Evolutionary conservation across 2,888 invertebrate species (phyloP).

Genomic region (Trachelus tabidus): DNA sequence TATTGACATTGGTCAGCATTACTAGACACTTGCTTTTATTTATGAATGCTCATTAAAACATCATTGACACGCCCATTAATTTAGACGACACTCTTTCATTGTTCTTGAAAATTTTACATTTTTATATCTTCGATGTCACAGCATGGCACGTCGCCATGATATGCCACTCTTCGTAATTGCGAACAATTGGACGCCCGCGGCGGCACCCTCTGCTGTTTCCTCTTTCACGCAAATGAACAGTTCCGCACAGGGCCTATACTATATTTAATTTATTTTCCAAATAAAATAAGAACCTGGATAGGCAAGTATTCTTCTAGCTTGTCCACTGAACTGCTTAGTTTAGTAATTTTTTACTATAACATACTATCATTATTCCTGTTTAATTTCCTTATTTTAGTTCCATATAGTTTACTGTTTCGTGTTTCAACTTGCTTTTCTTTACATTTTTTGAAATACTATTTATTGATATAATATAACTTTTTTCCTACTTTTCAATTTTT

Average conservation of each 20-base stretch:
- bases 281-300: background rate
- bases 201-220: background rate
- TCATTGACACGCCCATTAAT: too few species aligned
- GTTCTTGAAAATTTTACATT: background rate
- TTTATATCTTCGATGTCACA: background rate
- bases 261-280: background rate
- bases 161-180: constrained; percentile 32
- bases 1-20: too few species aligned
- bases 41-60: too few species aligned
- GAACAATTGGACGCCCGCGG: constrained; percentile 34
- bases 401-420: too few species aligned
- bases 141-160: background rate
- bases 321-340: background rate
- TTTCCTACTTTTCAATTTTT: too few species aligned
- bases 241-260: background rate
- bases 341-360: background rate
- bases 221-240: constrained; percentile 26
- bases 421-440: too few species aligned
- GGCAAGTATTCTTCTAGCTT: background rate
- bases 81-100: too few species aligned
- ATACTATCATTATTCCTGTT: too few species aligned
- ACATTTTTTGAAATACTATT: too few species aligned
- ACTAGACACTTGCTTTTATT: too few species aligned
- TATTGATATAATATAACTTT: too few species aligned
- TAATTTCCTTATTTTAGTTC: too few species aligned